Conservation (phyloP, 2,888 invertebrate species). For the Pheosia gnoma region DNA sequence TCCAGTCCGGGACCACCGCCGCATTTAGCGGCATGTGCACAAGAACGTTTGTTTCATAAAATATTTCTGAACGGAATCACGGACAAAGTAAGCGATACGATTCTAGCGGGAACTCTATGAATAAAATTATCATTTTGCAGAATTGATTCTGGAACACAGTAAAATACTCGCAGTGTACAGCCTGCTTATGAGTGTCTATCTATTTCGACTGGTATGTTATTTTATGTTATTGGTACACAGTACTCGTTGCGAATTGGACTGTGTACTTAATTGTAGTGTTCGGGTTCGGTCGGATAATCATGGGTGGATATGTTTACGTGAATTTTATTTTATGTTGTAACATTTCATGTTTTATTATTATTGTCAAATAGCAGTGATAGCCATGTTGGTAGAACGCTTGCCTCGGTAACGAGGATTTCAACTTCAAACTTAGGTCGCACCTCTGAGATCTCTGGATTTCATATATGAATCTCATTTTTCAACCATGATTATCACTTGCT, state of each 20-base stretch:
- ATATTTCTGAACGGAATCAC: constrained; percentile 78
- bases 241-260: constrained; percentile 30
- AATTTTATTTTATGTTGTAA: not conserved
- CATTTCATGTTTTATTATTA: not conserved
- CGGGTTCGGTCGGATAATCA: not conserved
- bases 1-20: constrained; percentile 33
- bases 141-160: constrained; percentile 79
- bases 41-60: constrained; percentile 65
- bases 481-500: too few relatives aligned
- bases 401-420: too few relatives aligned
- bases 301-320: not conserved
- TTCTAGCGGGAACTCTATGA: constrained; percentile 81
- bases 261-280: constrained; percentile 1
- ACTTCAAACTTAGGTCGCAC: too few relatives aligned
- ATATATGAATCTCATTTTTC: too few relatives aligned
- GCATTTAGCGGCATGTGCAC: constrained; percentile 47
- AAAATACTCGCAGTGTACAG: constrained; percentile 71
- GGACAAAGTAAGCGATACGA: constrained; percentile 80
- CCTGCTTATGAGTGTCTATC: constrained; percentile 63
- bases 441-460: too few relatives aligned
- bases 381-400: too few relatives aligned
- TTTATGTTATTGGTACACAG: constrained; percentile 45
- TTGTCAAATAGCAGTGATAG: too few relatives aligned
- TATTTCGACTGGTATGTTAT: constrained; percentile 42
- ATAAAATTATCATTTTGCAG: constrained; percentile 83